These are phyloP conservation scores for Theocolax elegans DNA, from an alignment of 1,140 invertebrate species.

Conservation along the genomic window DNA sequence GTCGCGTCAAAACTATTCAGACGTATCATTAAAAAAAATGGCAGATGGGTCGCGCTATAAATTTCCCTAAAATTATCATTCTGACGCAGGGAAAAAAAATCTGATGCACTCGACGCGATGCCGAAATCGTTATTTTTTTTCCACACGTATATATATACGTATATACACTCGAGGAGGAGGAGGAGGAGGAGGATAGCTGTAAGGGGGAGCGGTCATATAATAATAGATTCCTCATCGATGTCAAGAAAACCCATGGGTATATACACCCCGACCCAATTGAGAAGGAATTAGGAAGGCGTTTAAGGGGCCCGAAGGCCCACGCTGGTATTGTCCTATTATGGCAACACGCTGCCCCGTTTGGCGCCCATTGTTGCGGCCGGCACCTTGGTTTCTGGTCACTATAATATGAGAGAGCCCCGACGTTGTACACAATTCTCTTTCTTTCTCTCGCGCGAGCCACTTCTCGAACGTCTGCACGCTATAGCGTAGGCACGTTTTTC, in stretches of 20 bases:
- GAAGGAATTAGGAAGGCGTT: constrained; percentile 32
- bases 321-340: neutral
- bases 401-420: neutral
- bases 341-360: neutral
- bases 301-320: neutral
- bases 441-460: neutral
- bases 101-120: no score
- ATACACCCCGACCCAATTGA: constrained; percentile 9
- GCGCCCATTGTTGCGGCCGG: neutral
- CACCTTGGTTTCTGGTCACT: neutral
- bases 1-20: no score
- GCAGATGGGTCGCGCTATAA: no score
- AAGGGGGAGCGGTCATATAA: neutral
- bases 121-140: no score
- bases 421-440: neutral
- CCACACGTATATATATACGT: no score
- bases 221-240: constrained; percentile 23
- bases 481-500: neutral
- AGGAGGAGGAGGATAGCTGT: no score
- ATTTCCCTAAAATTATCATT: no score
- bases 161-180: no score
- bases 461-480: neutral
- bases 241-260: neutral
- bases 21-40: no score
- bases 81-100: no score